These are phyloP conservation scores for Hemicrepidius hirtus DNA, from an alignment of 2,888 invertebrate species.

Conservation along the genomic window DNA sequence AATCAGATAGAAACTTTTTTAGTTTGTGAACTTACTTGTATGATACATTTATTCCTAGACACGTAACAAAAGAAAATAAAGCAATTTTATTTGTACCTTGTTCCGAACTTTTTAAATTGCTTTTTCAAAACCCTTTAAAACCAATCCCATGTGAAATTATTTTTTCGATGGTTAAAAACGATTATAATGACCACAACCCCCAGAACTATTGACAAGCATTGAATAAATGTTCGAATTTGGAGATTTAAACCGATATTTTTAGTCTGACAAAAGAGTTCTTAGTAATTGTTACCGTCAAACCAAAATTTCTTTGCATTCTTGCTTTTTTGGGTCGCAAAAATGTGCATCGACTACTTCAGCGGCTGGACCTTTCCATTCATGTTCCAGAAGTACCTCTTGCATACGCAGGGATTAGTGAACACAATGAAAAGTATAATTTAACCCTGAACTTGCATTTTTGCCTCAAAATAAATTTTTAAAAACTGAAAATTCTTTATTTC, in stretches of 20 bases:
- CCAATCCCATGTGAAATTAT: too few relatives aligned
- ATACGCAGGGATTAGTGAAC: slow-evolving; percentile 61
- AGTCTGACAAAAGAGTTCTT: slow-evolving; percentile 42
- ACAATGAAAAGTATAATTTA: slow-evolving; percentile 57
- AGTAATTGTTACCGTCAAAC: slow-evolving; percentile 35
- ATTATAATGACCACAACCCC: too few relatives aligned
- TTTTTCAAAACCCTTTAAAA: background rate
- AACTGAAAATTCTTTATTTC: too few relatives aligned
- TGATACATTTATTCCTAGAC: slow-evolving; percentile 38
- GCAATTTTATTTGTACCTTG: slow-evolving; percentile 4
- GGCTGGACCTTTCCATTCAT: slow-evolving; percentile 65
- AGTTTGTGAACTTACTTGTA: slow-evolving; percentile 49
- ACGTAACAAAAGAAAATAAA: slow-evolving; percentile 29
- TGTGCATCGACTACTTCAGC: slow-evolving; percentile 69
- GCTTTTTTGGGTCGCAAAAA: slow-evolving; percentile 64
- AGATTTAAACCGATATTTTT: slow-evolving; percentile 30
- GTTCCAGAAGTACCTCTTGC: slow-evolving; percentile 64
- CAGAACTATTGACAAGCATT: background rate
- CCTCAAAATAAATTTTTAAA: background rate
- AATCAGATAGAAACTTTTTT: slow-evolving; percentile 48
- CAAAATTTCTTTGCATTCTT: slow-evolving; percentile 39
- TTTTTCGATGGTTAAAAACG: too few relatives aligned
- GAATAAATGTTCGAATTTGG: background rate
- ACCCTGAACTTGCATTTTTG: slow-evolving; percentile 44
- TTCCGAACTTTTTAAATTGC: background rate